Percentiles rank a stretch among this genome's conserved stretches.
Conservation (phyloP, 1,140 invertebrate genomes). For the Limonius californicus region DNA sequence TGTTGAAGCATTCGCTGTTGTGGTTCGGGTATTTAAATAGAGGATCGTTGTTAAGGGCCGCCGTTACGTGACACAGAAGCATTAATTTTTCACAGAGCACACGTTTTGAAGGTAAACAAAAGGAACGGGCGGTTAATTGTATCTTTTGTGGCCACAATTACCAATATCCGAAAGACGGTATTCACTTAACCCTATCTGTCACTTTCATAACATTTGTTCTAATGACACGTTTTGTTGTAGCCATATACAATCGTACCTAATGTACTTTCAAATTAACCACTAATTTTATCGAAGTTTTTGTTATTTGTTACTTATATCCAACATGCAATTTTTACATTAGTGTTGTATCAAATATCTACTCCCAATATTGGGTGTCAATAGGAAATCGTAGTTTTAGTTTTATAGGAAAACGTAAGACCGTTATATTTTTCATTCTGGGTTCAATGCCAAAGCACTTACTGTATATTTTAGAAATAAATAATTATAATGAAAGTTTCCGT, state of each 20-base stretch:
- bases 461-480: too few species aligned
- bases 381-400: too few species aligned
- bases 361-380: slow-evolving; percentile 26
- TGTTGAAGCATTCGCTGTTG: too few species aligned
- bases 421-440: too few species aligned
- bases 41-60: too few species aligned
- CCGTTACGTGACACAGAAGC: background rate
- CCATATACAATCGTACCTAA: slow-evolving; percentile 3
- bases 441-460: too few species aligned
- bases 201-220: slow-evolving; percentile 11
- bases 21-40: too few species aligned
- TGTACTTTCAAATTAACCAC: slow-evolving; percentile 18
- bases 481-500: too few species aligned
- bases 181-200: background rate
- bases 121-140: slow-evolving; percentile 3
- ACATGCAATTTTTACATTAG: slow-evolving; percentile 31
- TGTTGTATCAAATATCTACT: slow-evolving; percentile 12
- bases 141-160: background rate
- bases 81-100: background rate
- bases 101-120: background rate
- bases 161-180: slow-evolving; percentile 8
- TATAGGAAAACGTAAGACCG: too few species aligned
- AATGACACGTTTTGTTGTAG: slow-evolving; percentile 7
- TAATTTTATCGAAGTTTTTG: slow-evolving; percentile 22
- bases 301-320: slow-evolving; percentile 14